Percentiles rank a stretch among this genome's conserved stretches.
These are phyloP conservation scores for Netelia virgata DNA, from an alignment of 2,888 invertebrate genomes.

Conservation along the genomic window DNA sequence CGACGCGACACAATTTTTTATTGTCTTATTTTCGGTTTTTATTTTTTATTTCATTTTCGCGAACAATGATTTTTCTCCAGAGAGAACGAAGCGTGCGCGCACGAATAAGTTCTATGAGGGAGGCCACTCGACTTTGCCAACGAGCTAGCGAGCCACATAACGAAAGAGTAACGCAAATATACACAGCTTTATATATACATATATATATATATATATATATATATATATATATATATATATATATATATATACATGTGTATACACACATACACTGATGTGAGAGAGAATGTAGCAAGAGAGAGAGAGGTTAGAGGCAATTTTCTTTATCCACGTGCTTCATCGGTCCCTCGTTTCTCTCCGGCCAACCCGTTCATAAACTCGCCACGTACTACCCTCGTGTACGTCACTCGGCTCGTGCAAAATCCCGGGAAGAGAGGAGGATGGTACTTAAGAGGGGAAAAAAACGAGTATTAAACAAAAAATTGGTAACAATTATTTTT, in stretches of 20 bases:
- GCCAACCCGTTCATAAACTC: constrained; percentile 56
- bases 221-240: background rate
- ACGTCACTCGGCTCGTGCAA: constrained; percentile 45
- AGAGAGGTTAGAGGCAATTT: constrained; percentile 51
- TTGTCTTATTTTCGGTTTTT: background rate
- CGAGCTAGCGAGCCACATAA: constrained; percentile 23
- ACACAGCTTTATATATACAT: background rate
- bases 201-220: background rate
- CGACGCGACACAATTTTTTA: constrained; percentile 61
- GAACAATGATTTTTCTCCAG: constrained; percentile 47
- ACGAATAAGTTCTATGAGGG: constrained; percentile 39
- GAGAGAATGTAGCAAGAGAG: background rate
- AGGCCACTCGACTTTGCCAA: constrained; percentile 26
- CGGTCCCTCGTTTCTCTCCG: constrained; percentile 53
- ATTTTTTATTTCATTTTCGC: constrained; percentile 17
- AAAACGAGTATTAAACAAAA: constrained; percentile 16
- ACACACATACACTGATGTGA: background rate
- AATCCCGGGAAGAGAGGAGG: background rate
- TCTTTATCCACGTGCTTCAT: constrained; percentile 63
- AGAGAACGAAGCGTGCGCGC: background rate
- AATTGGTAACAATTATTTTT: background rate
- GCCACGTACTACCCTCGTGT: constrained; percentile 38
- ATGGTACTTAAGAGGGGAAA: background rate
- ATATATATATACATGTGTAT: background rate
- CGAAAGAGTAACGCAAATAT: constrained; percentile 16